Base-by-base conservation (phyloP, 2,888 invertebrate genomes). In the Tanytarsus gracilentus region DNA sequence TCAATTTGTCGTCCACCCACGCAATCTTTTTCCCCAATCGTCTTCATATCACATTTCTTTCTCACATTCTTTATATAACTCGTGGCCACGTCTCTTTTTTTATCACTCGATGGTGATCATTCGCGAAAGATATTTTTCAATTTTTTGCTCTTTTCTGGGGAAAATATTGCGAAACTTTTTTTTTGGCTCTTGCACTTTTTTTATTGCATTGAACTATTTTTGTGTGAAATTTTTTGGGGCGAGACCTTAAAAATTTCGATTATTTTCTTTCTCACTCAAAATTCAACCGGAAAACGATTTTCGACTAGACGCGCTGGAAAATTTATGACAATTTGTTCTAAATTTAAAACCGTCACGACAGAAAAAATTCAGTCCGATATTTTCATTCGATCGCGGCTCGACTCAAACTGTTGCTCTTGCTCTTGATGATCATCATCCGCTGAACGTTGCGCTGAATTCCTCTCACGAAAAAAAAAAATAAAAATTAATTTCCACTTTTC, bases 381-480 rank as follows among this genome's bases (percentile, higher is more conserved):
- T 44, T 44, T 21, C 11, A 44, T 44, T 44, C 44, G 44, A 44
- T 44, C 44, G 44, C 44, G 18, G 44, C 44, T 44, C 44, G 23
- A 44, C 44, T 44, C 44, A 44, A 44, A 44, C 44, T 44, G 23
- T 11, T 23, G 11, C 23, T 44, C 11, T 16, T 44, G 44, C 18
- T 44, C 36, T 14, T n/a, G 16, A 3, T n/a, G n/a, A n/a, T n/a
- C 36, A 36, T 36, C 36, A 14, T 36, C 16, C 18, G 18, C 11
- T 18, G 16, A 18, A 23, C 44, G 18, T 18, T 18, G 8, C 16
- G 18, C 9, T 18, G 23, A 18, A 16, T 44, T 44, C 11, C 18
- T 21, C 44, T 44, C 44, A 44, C 16, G 18, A 44, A 44, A 44
- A 8, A 18, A 21, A 36, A 36, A 36, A 36, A n/a, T n/a, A n/a